phyloP scores from a whole-genome alignment of 1,140 invertebrate genomes.

The Drosophila dunni region DNA sequence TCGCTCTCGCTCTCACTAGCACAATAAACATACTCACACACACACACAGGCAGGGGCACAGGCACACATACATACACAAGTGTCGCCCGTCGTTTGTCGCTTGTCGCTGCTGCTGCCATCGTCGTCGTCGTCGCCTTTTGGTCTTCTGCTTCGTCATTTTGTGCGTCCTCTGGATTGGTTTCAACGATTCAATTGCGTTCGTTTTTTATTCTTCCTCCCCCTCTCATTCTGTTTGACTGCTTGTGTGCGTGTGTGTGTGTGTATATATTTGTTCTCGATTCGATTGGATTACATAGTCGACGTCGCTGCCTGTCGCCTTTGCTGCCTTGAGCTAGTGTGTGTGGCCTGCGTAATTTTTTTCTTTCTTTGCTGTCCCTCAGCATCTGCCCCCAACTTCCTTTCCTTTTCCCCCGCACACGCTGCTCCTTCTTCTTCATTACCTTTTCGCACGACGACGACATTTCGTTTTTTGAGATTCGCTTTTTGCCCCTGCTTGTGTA shows the following conservation, averaged over 20 bases:
- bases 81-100: constrained; percentile 48
- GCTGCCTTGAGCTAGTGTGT: constrained; percentile 41
- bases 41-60: not conserved
- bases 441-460: constrained; percentile 51
- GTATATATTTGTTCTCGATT: constrained; percentile 66
- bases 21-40: constrained; percentile 5
- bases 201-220: constrained; percentile 66
- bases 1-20: constrained; percentile 23
- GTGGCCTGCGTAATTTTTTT: constrained; percentile 48
- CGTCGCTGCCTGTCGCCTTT: constrained; percentile 28
- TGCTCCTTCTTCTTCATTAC: constrained; percentile 5
- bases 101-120: constrained; percentile 15
- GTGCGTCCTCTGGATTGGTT: constrained; percentile 79
- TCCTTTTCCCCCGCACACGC: constrained; percentile 4
- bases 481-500: constrained; percentile 46
- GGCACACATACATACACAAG: constrained; percentile 12
- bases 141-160: constrained; percentile 61
- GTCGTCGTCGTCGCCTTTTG: constrained; percentile 50
- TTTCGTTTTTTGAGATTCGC: constrained; percentile 75
- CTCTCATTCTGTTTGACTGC: constrained; percentile 14
- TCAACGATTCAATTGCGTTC: constrained; percentile 68
- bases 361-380: constrained; percentile 54
- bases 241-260: constrained; percentile 35
- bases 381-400: constrained; percentile 39
- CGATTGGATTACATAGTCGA: constrained; percentile 77